Conservation (phyloP, 2,113 vertebrate genomes). For the Mungos mungo region DNA sequence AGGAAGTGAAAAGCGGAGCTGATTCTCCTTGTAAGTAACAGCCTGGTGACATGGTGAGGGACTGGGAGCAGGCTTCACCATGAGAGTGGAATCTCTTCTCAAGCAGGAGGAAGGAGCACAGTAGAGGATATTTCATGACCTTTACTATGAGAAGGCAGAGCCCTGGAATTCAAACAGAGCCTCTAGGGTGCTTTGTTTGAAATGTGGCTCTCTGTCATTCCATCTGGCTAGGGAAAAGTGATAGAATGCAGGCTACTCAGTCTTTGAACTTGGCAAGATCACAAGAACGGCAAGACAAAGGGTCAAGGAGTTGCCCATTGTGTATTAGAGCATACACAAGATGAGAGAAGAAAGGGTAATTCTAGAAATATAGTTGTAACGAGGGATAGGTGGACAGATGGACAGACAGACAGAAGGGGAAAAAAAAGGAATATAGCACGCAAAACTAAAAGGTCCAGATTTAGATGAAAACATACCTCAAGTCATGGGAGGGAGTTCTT, state of each 20-base stretch:
- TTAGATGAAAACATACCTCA: neutral
- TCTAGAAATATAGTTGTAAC: neutral
- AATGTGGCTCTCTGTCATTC: neutral
- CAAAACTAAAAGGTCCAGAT: neutral
- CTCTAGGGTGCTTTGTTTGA: rapidly evolving
- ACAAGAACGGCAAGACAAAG: too few relatives aligned
- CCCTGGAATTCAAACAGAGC: neutral
- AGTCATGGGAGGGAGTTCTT: neutral
- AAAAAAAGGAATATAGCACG: neutral
- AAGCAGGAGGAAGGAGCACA: neutral
- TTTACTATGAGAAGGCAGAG: neutral
- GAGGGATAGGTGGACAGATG: neutral
- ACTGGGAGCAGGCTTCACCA: rapidly evolving
- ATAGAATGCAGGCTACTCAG: neutral
- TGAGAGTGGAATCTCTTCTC: neutral
- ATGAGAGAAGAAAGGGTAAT: neutral
- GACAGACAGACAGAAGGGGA: neutral
- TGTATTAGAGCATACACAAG: neutral
- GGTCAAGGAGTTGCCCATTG: neutral
- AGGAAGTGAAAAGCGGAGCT: neutral
- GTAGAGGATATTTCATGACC: neutral
- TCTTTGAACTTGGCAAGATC: neutral
- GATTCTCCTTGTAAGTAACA: neutral
- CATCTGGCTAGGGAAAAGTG: neutral
- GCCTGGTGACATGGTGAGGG: neutral